These are phyloP conservation scores for Aulostomus chinensis DNA, from an alignment of 2,797 vertebrate species.

Conservation along the genomic window DNA sequence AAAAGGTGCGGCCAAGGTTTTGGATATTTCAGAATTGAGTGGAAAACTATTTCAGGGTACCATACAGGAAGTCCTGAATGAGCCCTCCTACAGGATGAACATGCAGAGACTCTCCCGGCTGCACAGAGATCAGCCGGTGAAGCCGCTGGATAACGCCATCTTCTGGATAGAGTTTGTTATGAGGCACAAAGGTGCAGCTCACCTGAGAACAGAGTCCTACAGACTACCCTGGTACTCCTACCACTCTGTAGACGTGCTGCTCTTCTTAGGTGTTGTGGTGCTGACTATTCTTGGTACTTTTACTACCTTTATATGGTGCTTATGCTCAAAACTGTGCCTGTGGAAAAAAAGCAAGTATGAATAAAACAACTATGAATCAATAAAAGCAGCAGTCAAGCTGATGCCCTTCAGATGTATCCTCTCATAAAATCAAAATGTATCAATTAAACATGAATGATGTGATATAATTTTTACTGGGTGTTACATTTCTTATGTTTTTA, in stretches of 20 bases:
- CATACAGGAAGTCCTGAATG: conserved; percentile 40
- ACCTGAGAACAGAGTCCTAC: conserved; percentile 70
- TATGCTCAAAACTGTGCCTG: conserved; percentile 46
- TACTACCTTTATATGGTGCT: conserved; percentile 24
- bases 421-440: too few species aligned
- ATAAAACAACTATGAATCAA: too few species aligned
- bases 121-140: conserved; percentile 56
- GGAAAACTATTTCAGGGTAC: too few species aligned
- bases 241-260: conserved; percentile 67
- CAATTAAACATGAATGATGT: too few species aligned
- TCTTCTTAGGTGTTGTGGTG: conserved; percentile 31
- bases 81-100: conserved; percentile 60
- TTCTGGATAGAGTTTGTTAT: conserved; percentile 76
- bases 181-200: conserved; percentile 66
- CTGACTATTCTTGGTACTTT: conserved; percentile 24
- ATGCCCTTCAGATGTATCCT: too few species aligned
- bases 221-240: conserved; percentile 74
- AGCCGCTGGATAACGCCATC: conserved; percentile 50
- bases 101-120: conserved; percentile 66
- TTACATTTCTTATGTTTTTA: too few species aligned
- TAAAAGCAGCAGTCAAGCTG: too few species aligned
- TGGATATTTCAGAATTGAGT: too few species aligned
- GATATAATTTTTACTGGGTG: too few species aligned
- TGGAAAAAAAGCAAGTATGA: conserved; percentile 14
- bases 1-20: too few species aligned